Evolutionary conservation across 2,113 vertebrate species (phyloP), one percentile per base, ranked within the genome.

Genomic region (Struthidea cinerea): DNA sequence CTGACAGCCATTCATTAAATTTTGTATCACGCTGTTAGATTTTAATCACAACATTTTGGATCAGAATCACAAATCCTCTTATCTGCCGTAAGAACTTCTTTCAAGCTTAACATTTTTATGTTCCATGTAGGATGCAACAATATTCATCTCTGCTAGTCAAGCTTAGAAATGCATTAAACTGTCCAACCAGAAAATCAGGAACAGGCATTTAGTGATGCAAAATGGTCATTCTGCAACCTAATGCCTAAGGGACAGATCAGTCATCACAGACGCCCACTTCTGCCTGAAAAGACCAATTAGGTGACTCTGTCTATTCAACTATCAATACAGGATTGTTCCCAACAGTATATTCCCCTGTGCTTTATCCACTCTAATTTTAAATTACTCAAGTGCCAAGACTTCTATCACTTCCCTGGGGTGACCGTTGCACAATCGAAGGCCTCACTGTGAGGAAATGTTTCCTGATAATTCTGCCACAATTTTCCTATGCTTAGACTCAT

Each of bases 311-410:
- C 96, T 96, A 73, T 94, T 96, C 92, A 90, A 93, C 96, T 96
- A 94, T 95, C 92, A 84, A 94, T 96, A 90, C 88, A 87, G 96
- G 92, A 96, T 96, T 97, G 94, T 87, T 96, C 96, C 96, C 90
- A 94, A 93, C 83, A 97, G 88, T 91, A 89, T 94, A 97, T 94
- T 96, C 96, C 94, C 96, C 46, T 92, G 94, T 89, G 96, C 83
- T 96, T 96, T 95, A 93, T 89, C 70, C 88, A 96, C 83, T 95
- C 94, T 96, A 93, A 95, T 97, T 96, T 96, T 96, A 96, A 97
- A 97, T 97, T 96, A 97, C 95, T 97, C 93, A 87, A 94, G 94
- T 96, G 96, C 96, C 95, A 94, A 93, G 94, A 89, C 94, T 97
- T 94, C 95, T 95, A 87, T 95, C 94, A 49, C 93, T 93, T 97